Evolutionary conservation across 2,113 vertebrate species (phyloP).

Genomic region (Ophiodon elongatus): DNA sequence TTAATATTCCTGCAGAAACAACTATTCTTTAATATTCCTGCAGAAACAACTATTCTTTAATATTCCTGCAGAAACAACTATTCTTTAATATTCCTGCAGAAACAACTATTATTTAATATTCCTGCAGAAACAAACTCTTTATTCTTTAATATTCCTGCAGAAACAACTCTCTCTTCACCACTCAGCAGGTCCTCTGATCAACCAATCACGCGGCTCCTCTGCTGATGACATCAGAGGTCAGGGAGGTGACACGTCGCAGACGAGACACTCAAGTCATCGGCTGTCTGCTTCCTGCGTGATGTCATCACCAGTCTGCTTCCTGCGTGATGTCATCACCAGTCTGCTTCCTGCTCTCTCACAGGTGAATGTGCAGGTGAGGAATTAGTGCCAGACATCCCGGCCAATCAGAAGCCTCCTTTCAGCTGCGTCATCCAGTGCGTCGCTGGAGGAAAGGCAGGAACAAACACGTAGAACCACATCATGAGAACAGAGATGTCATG

Average conservation of each 20-base stretch:
- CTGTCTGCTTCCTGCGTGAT: not conserved
- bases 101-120: not conserved
- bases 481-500: no score
- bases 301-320: not conserved
- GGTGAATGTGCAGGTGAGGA: not conserved
- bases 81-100: no score
- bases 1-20: not conserved
- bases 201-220: not conserved
- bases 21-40: no score
- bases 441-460: no score
- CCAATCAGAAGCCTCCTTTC: no score
- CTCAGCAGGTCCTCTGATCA: not conserved
- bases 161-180: not conserved
- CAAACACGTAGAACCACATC: no score
- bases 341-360: not conserved
- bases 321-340: not conserved
- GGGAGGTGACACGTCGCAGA: not conserved
- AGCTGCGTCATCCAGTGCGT: no score
- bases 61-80: no score
- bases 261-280: not conserved
- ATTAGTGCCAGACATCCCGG: not conserved
- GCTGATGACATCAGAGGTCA: not conserved
- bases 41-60: no score
- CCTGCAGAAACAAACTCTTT: not conserved
- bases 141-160: not conserved